A percentile compares a stretch with the other conserved stretches of the same genome.
phyloP scores from a whole-genome alignment of 2,797 vertebrate species.

The Cichlasoma orientale region DNA sequence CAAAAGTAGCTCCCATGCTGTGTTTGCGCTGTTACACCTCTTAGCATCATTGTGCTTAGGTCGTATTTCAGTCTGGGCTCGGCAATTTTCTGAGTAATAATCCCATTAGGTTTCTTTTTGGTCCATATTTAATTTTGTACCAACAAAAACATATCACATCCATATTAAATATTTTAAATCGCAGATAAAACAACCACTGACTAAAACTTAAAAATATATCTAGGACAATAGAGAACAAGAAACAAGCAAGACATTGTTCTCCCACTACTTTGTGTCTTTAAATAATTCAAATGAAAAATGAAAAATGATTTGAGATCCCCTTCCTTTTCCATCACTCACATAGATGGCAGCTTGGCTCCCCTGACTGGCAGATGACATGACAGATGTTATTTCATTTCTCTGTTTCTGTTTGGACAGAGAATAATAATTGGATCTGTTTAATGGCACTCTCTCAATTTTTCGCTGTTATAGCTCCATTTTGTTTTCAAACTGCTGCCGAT shows the following conservation, averaged over 20 bases:
- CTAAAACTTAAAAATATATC: conserved; percentile 6
- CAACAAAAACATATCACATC: not conserved
- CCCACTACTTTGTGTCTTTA: conserved; percentile 29
- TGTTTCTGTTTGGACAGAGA: conserved; percentile 59
- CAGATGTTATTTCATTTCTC: conserved; percentile 66
- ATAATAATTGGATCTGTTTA: conserved; percentile 54
- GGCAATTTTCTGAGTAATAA: not conserved
- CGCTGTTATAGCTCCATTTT: conserved; percentile 12
- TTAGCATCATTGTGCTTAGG: not conserved
- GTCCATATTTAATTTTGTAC: not conserved
- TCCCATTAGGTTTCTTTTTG: not conserved
- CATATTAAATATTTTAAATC: not conserved
- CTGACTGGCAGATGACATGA: conserved; percentile 66
- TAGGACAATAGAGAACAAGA: not conserved
- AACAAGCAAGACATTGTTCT: conserved; percentile 24
- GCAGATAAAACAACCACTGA: conserved; percentile 9
- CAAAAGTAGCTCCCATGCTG: not conserved
- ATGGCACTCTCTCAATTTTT: conserved; percentile 19
- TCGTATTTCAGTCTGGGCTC: not conserved
- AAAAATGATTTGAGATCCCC: conserved; percentile 35
- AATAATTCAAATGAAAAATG: conserved; percentile 48
- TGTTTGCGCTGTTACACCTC: not conserved
- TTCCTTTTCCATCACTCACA: conserved; percentile 48
- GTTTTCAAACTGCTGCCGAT: conserved; percentile 7
- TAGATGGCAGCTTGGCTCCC: conserved; percentile 60